A percentile compares a stretch with the other conserved stretches of the same genome.
phyloP scores from a whole-genome alignment of 2,797 vertebrate species.

The Sebastes flavidus region DNA sequence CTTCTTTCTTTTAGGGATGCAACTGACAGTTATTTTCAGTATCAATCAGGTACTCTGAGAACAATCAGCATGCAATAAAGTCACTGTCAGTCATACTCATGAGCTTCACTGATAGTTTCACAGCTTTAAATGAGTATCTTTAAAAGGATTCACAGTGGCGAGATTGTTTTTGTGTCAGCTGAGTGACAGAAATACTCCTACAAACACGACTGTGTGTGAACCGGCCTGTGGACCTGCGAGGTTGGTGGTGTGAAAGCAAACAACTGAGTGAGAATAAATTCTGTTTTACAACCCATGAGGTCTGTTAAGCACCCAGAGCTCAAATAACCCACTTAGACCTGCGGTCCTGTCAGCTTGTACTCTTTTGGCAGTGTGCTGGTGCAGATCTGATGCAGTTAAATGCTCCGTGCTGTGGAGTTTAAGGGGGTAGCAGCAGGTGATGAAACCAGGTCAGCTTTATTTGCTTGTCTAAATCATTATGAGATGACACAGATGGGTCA shows the following conservation, averaged over 20 bases:
- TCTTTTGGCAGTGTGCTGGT: not conserved
- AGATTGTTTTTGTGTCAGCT: not conserved
- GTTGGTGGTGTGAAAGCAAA: not conserved
- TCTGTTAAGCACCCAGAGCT: constrained; percentile 7
- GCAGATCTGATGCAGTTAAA: constrained; percentile 8
- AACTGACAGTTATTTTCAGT: not conserved
- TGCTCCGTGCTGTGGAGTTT: not conserved
- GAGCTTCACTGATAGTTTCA: not conserved
- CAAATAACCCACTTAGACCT: constrained; percentile 8
- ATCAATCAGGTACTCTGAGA: not conserved
- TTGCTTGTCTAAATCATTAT: no score
- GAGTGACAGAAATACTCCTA: not conserved
- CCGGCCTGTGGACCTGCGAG: not conserved
- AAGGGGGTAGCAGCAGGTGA: not conserved
- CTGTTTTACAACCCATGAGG: not conserved
- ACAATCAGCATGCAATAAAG: no score
- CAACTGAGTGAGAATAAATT: not conserved
- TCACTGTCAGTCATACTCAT: not conserved
- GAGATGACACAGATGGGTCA: no score
- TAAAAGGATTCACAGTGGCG: not conserved
- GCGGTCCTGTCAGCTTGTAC: not conserved
- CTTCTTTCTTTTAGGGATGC: not conserved
- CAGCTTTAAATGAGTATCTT: not conserved
- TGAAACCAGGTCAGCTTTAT: no score
- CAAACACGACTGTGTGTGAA: not conserved